phyloP scores from a whole-genome alignment of 2,113 vertebrate genomes.

The Phaethon lepturus region DNA sequence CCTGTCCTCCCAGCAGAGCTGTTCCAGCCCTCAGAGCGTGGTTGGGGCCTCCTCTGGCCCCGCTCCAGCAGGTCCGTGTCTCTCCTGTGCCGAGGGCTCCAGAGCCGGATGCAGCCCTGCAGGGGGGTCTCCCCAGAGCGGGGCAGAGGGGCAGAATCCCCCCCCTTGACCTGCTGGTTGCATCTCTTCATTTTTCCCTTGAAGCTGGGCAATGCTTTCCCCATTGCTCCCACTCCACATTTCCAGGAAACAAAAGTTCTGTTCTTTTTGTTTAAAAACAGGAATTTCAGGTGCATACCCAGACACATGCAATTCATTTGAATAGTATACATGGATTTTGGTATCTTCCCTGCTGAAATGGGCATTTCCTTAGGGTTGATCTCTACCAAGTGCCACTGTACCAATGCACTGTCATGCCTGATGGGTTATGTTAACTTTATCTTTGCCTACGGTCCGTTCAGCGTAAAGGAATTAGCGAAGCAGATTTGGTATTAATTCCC shows the following conservation, averaged over 20 bases:
- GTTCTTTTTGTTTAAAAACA: background rate
- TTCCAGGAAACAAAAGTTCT: background rate
- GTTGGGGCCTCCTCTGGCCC: background rate
- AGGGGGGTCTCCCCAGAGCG: rapidly evolving
- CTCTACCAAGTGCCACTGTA: background rate
- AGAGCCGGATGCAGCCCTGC: background rate
- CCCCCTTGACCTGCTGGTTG: background rate
- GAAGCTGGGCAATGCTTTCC: background rate
- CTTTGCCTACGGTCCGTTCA: background rate
- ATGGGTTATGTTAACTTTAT: background rate
- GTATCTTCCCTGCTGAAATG: background rate
- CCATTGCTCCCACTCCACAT: background rate
- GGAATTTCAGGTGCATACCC: background rate
- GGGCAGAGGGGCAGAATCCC: background rate
- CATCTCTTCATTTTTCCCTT: background rate
- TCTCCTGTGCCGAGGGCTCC: background rate
- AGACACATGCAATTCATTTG: background rate
- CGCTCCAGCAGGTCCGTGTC: rapidly evolving
- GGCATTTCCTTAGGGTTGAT: background rate
- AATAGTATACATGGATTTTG: background rate
- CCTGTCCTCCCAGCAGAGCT: background rate
- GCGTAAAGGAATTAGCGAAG: background rate
- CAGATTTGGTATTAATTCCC: constrained; percentile 6
- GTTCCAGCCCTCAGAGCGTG: background rate
- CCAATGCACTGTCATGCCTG: rapidly evolving